Base-by-base conservation (phyloP, 2,797 vertebrate genomes). In the Geotrypetes seraphini region DNA sequence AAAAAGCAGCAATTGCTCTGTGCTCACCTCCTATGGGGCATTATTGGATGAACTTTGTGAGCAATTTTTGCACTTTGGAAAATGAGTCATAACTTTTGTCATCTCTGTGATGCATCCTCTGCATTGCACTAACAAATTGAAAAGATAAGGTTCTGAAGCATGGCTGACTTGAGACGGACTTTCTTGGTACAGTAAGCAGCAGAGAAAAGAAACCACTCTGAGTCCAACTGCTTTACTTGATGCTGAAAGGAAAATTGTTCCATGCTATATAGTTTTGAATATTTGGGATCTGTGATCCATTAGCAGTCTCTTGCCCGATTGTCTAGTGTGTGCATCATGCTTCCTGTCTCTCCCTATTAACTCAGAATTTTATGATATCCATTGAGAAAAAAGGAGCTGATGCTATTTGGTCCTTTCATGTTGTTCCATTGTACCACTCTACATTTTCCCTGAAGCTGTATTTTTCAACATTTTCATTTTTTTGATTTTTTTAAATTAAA, bases 311-410 rank as follows among this genome's bases (percentile, higher is more conserved):
- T 67, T 57, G 71, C 73, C 70, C 61, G 43, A 61, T 66, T n/a
- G 69, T 81, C 70, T 84, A 78, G 79, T 78, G 79, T 84, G 72
- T 81, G 78, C 80, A 91, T 91, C 92, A 89, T 91, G 86, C 71
- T 87, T 56, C 58, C 53, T 75, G 91, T 93, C 94, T 83, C 73
- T 75, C 79, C 75, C 68, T 66, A 92, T 97, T 92, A 96, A 72
- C 43, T 50, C 66, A 67, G 56, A 51, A 56, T 50, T 70, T 63
- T 72, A 53, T 90, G 89, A 96, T 83, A 73, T 87, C 78, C 72
- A 82, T 78, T 89, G 87, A 89, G 80, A 79, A 81, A 73, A 77
- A 60, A 60, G 75, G 58, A 75, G 76, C 75, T 70, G 67, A n/a
- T n/a, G n/a, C n/a, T n/a, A n/a, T n/a, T n/a, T n/a, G 63, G 71